Conservation (phyloP, 2,113 vertebrate genomes). For the Agelaius phoeniceus region DNA sequence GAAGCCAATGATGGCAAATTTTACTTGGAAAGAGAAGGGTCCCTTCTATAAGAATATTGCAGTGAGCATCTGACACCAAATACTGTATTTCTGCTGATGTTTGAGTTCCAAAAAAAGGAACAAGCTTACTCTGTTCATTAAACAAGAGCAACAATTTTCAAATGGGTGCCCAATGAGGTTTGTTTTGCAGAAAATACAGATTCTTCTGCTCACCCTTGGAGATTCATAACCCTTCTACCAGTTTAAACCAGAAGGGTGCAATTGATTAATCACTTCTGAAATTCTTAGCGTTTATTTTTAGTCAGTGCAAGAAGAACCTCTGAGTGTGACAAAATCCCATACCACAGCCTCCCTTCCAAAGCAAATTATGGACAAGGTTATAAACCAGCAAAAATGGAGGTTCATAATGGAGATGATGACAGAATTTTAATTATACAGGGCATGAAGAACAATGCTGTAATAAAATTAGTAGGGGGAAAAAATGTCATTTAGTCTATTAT, state of each 20-base stretch:
- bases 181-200: not conserved
- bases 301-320: not conserved
- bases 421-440: slow-evolving; percentile 40
- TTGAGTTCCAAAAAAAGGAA: not conserved
- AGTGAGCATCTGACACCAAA: not conserved
- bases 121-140: not conserved
- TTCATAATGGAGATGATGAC: slow-evolving; percentile 5
- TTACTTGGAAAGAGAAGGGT: not conserved
- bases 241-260: not conserved
- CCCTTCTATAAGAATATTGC: not conserved
- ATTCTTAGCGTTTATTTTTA: not conserved
- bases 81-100: not conserved
- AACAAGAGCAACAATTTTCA: not conserved
- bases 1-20: not conserved
- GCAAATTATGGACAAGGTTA: slow-evolving; percentile 11
- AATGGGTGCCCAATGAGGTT: not conserved
- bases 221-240: not conserved
- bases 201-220: not conserved
- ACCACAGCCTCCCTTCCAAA: not conserved
- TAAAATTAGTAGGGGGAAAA: not conserved
- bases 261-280: not conserved
- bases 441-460: slow-evolving; percentile 15
- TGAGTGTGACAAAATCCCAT: not conserved
- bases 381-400: slow-evolving; percentile 17
- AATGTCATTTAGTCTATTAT: not conserved